A percentile compares a stretch with the other conserved stretches of the same genome.
Evolutionary conservation across 2,888 invertebrate species (phyloP).

Genomic region (Drosophila conformis): DNA sequence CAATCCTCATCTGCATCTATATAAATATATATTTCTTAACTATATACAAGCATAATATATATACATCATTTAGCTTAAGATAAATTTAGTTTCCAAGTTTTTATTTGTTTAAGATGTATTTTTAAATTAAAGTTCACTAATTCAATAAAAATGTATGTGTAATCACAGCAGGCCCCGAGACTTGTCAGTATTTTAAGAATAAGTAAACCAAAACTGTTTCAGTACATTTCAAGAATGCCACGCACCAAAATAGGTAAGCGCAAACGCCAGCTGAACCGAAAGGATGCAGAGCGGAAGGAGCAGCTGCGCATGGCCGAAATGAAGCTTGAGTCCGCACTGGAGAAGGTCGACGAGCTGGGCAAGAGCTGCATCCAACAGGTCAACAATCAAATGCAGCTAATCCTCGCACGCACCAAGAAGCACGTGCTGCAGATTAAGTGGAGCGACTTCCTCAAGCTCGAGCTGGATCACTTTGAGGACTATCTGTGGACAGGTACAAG

Average conservation of each 20-base stretch:
- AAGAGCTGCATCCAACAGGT: slow-evolving; percentile 34
- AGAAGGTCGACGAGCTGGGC: slow-evolving; percentile 64
- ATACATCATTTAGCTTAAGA: slow-evolving; percentile 36
- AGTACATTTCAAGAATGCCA: slow-evolving; percentile 66
- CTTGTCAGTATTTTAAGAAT: not conserved
- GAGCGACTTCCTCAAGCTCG: slow-evolving; percentile 66
- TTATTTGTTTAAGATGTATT: slow-evolving; percentile 30
- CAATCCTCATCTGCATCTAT: not conserved
- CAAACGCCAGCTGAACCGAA: slow-evolving; percentile 64
- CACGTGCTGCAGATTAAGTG: slow-evolving; percentile 74
- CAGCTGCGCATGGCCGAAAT: slow-evolving; percentile 75
- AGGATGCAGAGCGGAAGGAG: slow-evolving; percentile 71
- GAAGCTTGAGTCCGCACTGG: slow-evolving; percentile 67
- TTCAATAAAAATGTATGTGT: slow-evolving; percentile 44
- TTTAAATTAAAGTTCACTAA: slow-evolving; percentile 29
- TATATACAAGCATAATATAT: slow-evolving; percentile 22
- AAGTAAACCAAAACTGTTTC: not conserved
- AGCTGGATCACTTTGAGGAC: slow-evolving; percentile 32
- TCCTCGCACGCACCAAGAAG: slow-evolving; percentile 51
- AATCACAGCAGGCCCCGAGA: slow-evolving; percentile 17
- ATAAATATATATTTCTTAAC: slow-evolving; percentile 8
- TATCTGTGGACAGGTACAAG: slow-evolving; percentile 10
- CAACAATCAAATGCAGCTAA: slow-evolving; percentile 52
- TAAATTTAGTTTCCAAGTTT: slow-evolving; percentile 11
- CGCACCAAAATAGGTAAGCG: slow-evolving; percentile 81